A percentile compares a stretch with the other conserved stretches of the same genome.
Evolutionary conservation across 2,797 vertebrate genomes (phyloP).

Genomic region (Protosalanx chinensis): DNA sequence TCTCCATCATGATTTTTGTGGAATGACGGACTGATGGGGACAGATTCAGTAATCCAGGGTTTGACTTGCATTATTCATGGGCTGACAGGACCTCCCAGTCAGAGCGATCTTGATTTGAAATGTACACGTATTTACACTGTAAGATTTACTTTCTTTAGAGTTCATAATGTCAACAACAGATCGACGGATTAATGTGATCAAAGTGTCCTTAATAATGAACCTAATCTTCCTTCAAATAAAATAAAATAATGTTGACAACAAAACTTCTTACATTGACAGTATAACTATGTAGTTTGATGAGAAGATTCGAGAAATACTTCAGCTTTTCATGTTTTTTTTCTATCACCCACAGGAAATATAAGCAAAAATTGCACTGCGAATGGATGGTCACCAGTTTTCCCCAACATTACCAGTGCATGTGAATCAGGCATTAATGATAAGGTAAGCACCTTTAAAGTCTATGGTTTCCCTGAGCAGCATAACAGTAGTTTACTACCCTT

Average conservation of each 20-base stretch:
- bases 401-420: conserved; percentile 79
- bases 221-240: too few relatives aligned
- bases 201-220: neutral
- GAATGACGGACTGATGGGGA: neutral
- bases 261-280: too few relatives aligned
- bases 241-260: too few relatives aligned
- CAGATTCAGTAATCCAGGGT: neutral
- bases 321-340: neutral
- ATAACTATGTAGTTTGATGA: neutral
- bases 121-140: neutral
- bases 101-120: neutral
- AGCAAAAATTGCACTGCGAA: conserved; percentile 84
- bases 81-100: neutral
- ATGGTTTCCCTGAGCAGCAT: neutral
- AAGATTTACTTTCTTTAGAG: neutral
- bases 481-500: neutral
- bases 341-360: conserved; percentile 79
- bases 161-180: neutral
- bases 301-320: neutral
- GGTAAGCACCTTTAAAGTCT: conserved; percentile 55
- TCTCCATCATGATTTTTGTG: neutral
- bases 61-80: neutral
- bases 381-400: conserved; percentile 86
- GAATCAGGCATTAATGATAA: conserved; percentile 67
- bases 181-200: neutral